These are phyloP conservation scores for Lasioglossum leucozonium DNA, from an alignment of 2,888 invertebrate species.

Conservation along the genomic window DNA sequence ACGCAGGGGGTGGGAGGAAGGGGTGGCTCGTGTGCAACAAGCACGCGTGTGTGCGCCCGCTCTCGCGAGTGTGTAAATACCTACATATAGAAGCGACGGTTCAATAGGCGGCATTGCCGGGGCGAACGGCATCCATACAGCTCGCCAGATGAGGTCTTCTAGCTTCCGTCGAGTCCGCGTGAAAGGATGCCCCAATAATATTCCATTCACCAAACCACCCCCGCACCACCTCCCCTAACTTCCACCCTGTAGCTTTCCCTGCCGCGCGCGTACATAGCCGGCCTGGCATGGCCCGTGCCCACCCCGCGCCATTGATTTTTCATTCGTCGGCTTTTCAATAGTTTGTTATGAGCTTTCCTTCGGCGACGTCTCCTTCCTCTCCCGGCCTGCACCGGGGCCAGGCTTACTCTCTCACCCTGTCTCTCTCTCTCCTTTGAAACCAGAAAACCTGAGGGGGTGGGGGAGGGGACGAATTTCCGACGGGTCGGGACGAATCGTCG, in stretches of 20 bases:
- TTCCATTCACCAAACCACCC: conserved; percentile 83
- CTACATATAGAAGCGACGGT: conserved; percentile 77
- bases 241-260: conserved; percentile 60
- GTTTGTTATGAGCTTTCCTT: conserved; percentile 84
- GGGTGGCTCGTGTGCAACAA: conserved; percentile 48
- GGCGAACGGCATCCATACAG: conserved; percentile 82
- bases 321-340: conserved; percentile 84
- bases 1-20: background rate
- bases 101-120: conserved; percentile 83
- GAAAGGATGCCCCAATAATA: conserved; percentile 85
- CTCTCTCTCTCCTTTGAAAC: conserved; percentile 44
- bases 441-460: conserved; percentile 45
- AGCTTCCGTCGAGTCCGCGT: conserved; percentile 84
- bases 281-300: conserved; percentile 77
- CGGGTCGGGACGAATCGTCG: conserved; percentile 30
- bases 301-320: conserved; percentile 82
- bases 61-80: conserved; percentile 55
- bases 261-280: conserved; percentile 60
- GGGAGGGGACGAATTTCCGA: conserved; percentile 51
- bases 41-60: conserved; percentile 25
- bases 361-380: conserved; percentile 77
- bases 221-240: conserved; percentile 49
- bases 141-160: conserved; percentile 84
- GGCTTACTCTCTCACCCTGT: conserved; percentile 14
- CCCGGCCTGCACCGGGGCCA: conserved; percentile 47